Evolutionary conservation across 2,797 vertebrate genomes (phyloP).

Genomic region (Lacerta viridis): DNA sequence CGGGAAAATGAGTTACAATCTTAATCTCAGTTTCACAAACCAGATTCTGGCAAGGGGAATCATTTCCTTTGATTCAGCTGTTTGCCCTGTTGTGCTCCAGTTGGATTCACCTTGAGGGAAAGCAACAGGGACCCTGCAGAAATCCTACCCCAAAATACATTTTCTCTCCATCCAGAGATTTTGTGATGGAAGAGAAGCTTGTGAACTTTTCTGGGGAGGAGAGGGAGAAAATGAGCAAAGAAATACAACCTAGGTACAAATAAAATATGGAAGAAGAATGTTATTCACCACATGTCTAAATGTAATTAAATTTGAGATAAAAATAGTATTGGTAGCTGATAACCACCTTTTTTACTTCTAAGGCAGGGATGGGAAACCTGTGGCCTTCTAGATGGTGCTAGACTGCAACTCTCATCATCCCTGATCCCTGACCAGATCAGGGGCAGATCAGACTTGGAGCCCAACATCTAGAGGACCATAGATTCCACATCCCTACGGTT

Average conservation of each 20-base stretch:
- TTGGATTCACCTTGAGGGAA: constrained; percentile 20
- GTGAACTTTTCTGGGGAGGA: not conserved
- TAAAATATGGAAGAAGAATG: not conserved
- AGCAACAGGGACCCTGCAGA: constrained; percentile 6
- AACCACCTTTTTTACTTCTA: not conserved
- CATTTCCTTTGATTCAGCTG: not conserved
- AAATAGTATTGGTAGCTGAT: constrained; percentile 10
- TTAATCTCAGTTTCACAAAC: constrained; percentile 13
- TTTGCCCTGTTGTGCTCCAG: not conserved
- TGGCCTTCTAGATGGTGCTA: too few relatives aligned
- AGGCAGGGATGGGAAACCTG: not conserved
- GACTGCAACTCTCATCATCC: too few relatives aligned
- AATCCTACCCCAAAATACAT: constrained; percentile 7
- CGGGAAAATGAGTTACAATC: not conserved
- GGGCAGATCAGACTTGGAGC: too few relatives aligned
- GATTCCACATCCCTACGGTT: too few relatives aligned
- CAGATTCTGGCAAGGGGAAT: not conserved
- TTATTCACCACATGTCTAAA: not conserved
- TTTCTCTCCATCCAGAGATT: not conserved
- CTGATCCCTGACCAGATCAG: too few relatives aligned
- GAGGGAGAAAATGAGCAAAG: not conserved
- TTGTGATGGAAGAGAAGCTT: constrained; percentile 4
- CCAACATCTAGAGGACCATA: too few relatives aligned
- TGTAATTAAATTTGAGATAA: not conserved
- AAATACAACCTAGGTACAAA: not conserved